Conservation (phyloP, 1,140 invertebrate species). For the Drosophila miranda region DNA sequence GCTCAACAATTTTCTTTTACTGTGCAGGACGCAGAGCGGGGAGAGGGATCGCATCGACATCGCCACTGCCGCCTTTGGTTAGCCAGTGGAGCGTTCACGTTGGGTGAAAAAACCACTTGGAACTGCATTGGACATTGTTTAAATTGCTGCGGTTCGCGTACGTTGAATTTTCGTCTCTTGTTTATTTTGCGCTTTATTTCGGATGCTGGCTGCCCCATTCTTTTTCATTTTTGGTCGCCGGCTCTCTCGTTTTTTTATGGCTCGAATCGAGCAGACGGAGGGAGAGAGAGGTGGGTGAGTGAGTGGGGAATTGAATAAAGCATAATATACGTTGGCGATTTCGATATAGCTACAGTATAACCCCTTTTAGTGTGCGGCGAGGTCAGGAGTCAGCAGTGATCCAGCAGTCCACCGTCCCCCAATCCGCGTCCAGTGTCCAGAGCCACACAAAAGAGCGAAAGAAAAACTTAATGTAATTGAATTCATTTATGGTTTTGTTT, state of each 20-base stretch:
- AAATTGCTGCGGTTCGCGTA: conserved; percentile 77
- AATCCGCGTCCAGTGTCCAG: background rate
- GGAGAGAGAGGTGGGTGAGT: conserved; percentile 7
- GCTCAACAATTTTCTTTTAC: conserved; percentile 55
- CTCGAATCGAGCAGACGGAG: conserved; percentile 18
- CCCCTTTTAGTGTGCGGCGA: conserved; percentile 39
- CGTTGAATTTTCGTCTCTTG: conserved; percentile 73
- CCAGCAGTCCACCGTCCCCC: background rate
- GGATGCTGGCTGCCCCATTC: conserved; percentile 31
- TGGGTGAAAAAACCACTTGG: conserved; percentile 66
- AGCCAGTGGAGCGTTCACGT: conserved; percentile 44
- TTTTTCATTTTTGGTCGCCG: conserved; percentile 25
- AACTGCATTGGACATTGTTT: conserved; percentile 78
- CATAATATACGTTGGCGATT: conserved; percentile 57
- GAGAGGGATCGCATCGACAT: conserved; percentile 4
- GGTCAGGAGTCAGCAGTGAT: conserved; percentile 44
- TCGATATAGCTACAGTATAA: conserved; percentile 21
- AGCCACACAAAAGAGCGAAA: conserved; percentile 38
- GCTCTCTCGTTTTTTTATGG: conserved; percentile 55
- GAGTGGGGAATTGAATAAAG: conserved; percentile 58
- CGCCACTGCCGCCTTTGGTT: conserved; percentile 24
- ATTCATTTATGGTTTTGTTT: conserved; percentile 80
- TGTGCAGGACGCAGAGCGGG: conserved; percentile 35
- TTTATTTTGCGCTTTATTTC: conserved; percentile 72
- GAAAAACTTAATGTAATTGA: conserved; percentile 79